Conservation (phyloP, 1,140 invertebrate species). For the Eumeta japonica region DNA sequence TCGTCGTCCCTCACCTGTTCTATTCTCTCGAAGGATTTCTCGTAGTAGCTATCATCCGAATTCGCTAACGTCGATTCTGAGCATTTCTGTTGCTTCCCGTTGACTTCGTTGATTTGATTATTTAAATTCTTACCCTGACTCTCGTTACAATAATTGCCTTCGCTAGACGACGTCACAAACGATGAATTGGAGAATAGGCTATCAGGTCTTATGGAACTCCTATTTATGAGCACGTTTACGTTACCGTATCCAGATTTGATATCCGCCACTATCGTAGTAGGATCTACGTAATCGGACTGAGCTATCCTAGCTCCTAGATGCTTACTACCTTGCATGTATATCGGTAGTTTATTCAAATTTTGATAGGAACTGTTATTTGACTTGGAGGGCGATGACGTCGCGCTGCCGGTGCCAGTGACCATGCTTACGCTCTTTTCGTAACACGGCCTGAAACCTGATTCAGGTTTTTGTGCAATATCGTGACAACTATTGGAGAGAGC, state of each 20-base stretch:
- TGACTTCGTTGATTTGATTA: constrained; percentile 13
- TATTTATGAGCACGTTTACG: constrained; percentile 55
- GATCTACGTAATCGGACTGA: constrained; percentile 82
- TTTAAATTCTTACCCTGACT: constrained; percentile 21
- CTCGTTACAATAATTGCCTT: constrained; percentile 50
- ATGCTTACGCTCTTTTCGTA: constrained; percentile 46
- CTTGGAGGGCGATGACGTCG: constrained; percentile 32
- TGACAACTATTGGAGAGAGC: constrained; percentile 48
- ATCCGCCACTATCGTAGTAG: constrained; percentile 64
- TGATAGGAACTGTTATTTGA: constrained; percentile 51
- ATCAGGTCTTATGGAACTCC: constrained; percentile 53
- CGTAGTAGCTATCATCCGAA: constrained; percentile 69
- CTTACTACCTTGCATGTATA: constrained; percentile 78
- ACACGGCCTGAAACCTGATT: constrained; percentile 20
- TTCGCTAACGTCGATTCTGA: constrained; percentile 17
- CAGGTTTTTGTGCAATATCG: constrained; percentile 36
- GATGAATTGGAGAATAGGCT: constrained; percentile 58
- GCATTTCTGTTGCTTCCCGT: constrained; percentile 10
- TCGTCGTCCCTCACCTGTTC: constrained; percentile 65
- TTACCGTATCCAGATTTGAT: constrained; percentile 41
- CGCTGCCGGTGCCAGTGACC: constrained; percentile 24
- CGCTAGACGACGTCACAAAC: constrained; percentile 64
- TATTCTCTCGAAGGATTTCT: constrained; percentile 74
- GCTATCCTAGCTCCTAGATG: constrained; percentile 82
- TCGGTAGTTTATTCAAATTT: constrained; percentile 53